These are phyloP conservation scores for Stramonita haemastoma DNA, from an alignment of 2,888 invertebrate species.

Conservation along the genomic window DNA sequence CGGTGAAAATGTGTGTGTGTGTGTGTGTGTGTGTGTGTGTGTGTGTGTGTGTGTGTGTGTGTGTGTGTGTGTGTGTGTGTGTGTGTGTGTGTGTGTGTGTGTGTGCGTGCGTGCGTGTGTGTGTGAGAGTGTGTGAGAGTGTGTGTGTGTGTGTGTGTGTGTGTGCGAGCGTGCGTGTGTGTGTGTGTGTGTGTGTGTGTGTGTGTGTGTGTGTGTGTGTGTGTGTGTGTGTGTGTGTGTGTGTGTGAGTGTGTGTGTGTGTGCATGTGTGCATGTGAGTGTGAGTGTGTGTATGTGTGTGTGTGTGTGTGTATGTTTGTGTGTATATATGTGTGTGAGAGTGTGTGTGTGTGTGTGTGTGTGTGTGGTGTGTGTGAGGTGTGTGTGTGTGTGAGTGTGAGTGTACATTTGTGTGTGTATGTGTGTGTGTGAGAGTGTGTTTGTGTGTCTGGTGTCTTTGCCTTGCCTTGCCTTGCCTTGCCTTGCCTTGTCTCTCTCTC, in stretches of 20 bases:
- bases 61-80: neutral
- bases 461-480: neutral
- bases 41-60: constrained; percentile 8
- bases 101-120: constrained; percentile 16
- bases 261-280: neutral
- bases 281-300: neutral
- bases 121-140: neutral
- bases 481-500: neutral
- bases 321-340: neutral
- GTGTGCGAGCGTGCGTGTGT: constrained; percentile 5
- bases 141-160: constrained; percentile 21
- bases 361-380: neutral
- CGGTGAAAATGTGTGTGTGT: constrained; percentile 17
- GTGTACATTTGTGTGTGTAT: neutral
- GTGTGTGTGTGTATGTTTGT: neutral
- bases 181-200: constrained; percentile 13
- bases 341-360: constrained; percentile 20
- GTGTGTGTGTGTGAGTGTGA: neutral
- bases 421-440: neutral
- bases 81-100: constrained; percentile 23
- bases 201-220: neutral
- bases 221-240: neutral
- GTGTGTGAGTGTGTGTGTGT: constrained; percentile 8
- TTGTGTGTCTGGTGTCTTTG: neutral
- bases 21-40: constrained; percentile 20